A percentile compares a stretch with the other conserved stretches of the same genome.
phyloP scores from a whole-genome alignment of 2,113 vertebrate species.

The Heloderma charlesbogerti region DNA sequence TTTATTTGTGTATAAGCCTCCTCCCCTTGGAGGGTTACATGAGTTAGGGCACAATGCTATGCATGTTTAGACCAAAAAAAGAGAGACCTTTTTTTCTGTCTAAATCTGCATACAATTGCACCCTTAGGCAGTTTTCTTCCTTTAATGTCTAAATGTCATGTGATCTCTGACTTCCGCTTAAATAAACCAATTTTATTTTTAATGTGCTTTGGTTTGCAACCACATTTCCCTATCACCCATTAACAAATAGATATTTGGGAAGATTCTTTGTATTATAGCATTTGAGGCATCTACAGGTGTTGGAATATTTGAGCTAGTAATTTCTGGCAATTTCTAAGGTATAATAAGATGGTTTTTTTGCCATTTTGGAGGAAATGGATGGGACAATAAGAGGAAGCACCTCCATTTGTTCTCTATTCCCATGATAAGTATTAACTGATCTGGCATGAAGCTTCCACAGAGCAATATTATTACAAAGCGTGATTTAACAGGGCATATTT shows the following conservation, averaged over 20 bases:
- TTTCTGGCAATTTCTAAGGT: neutral
- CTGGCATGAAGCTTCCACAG: neutral
- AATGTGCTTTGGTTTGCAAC: neutral
- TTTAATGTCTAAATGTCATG: neutral
- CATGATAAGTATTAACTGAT: neutral
- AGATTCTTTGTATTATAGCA: neutral
- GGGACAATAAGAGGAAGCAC: too few relatives aligned
- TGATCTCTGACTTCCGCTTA: neutral
- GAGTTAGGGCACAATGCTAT: too few relatives aligned
- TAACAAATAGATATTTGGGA: neutral
- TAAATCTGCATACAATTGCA: too few relatives aligned
- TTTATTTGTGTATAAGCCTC: neutral
- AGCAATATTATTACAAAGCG: neutral
- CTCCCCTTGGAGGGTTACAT: too few relatives aligned
- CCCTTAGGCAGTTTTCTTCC: neutral
- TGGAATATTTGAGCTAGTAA: neutral
- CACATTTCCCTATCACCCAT: neutral
- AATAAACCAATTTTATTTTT: neutral
- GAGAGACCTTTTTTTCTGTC: too few relatives aligned
- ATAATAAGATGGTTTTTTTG: neutral
- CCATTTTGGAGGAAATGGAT: neutral
- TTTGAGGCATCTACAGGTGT: neutral
- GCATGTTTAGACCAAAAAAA: too few relatives aligned
- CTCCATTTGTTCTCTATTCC: neutral
- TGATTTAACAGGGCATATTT: neutral